These are phyloP conservation scores for Nomada fabriciana DNA, from an alignment of 2,888 invertebrate species.

Conservation along the genomic window DNA sequence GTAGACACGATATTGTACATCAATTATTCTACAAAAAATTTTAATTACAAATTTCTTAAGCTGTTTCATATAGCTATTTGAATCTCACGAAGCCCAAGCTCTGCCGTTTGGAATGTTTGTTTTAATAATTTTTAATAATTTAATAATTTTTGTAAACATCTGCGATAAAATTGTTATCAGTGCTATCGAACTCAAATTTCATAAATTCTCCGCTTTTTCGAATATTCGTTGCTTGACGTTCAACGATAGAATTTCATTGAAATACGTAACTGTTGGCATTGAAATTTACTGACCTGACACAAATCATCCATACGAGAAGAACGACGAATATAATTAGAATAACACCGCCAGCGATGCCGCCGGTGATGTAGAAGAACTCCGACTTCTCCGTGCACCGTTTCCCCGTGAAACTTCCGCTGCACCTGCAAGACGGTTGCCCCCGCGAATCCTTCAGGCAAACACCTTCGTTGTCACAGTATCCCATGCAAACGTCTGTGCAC, in stretches of 20 bases:
- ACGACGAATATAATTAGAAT: slow-evolving; percentile 96
- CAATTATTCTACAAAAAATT: background rate
- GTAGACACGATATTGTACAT: background rate
- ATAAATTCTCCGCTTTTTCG: too few relatives aligned
- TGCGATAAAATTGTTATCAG: too few relatives aligned
- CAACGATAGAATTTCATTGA: too few relatives aligned
- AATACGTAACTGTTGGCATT: too few relatives aligned
- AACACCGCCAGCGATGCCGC: slow-evolving; percentile 97
- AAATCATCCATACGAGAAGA: slow-evolving; percentile 98
- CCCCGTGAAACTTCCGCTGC: slow-evolving; percentile 96
- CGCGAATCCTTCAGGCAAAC: slow-evolving; percentile 93
- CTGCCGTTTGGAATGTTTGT: too few relatives aligned
- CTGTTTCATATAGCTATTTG: too few relatives aligned
- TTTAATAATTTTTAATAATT: too few relatives aligned
- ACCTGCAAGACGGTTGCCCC: slow-evolving; percentile 94
- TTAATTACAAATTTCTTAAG: too few relatives aligned
- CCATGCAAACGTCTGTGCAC: slow-evolving; percentile 93
- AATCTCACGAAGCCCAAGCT: too few relatives aligned
- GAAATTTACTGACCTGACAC: slow-evolving; percentile 88
- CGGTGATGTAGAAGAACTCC: slow-evolving; percentile 97
- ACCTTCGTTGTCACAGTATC: slow-evolving; percentile 96
- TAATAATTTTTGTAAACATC: too few relatives aligned
- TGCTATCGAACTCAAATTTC: too few relatives aligned
- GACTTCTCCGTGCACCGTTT: slow-evolving; percentile 95
- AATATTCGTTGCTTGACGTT: too few relatives aligned